Conservation (phyloP, 2,888 invertebrate genomes). For the Caenorhabditis imperialis region DNA sequence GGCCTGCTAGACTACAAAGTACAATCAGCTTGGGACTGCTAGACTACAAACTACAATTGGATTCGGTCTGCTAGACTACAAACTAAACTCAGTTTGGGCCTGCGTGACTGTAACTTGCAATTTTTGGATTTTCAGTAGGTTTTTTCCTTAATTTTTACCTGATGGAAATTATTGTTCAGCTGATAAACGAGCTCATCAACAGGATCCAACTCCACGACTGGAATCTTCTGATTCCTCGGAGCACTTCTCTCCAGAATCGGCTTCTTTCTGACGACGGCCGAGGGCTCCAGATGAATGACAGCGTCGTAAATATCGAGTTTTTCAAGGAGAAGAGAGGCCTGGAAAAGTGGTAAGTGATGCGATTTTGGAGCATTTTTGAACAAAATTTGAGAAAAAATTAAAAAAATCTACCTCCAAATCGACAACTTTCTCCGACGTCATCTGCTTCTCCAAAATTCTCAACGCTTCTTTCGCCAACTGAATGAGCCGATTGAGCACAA, state of each 20-base stretch:
- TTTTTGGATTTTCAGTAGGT: background rate
- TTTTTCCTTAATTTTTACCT: conserved; percentile 77
- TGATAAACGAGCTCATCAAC: conserved; percentile 85
- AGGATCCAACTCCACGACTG: conserved; percentile 87
- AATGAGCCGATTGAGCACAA: conserved; percentile 61
- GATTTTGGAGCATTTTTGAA: too few species aligned
- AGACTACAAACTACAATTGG: background rate
- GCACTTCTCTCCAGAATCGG: conserved; percentile 24
- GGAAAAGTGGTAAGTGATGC: conserved; percentile 10
- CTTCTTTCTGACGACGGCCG: conserved; percentile 42
- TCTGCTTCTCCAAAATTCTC: conserved; percentile 47
- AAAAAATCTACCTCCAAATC: conserved; percentile 31
- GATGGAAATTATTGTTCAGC: conserved; percentile 81
- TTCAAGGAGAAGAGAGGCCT: conserved; percentile 30
- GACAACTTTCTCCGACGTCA: conserved; percentile 28
- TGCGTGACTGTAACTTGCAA: background rate
- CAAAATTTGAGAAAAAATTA: conserved; percentile 3
- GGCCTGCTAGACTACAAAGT: conserved; percentile 10
- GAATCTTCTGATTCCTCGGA: conserved; percentile 80
- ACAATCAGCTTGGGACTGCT: too few species aligned
- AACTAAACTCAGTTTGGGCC: background rate
- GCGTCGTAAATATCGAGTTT: conserved; percentile 50
- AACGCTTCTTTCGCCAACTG: conserved; percentile 57
- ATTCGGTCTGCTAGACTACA: conserved; percentile 1
- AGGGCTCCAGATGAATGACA: conserved; percentile 38